Evolutionary conservation across 2,113 vertebrate species (phyloP), one percentile per base, ranked within the genome.

Genomic region (Nibea albiflora): DNA sequence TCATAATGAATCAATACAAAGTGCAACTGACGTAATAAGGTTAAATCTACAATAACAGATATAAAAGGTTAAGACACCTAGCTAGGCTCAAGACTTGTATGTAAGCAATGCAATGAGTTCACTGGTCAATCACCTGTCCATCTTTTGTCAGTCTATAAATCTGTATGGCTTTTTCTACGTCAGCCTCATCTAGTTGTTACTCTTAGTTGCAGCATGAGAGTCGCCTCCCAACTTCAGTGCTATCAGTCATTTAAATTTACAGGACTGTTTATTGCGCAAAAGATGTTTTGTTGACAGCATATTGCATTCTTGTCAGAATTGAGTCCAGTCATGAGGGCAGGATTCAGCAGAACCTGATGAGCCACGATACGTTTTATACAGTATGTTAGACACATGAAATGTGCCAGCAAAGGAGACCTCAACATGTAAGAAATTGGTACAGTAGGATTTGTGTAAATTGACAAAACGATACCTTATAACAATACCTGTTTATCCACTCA

Each of bases 401-500:
- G 26, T 11, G n/a, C 14, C 42, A 56, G 31, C 12, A 19, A 14
- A 46, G n/a, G 17, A 56, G 14, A 56, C 35, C 4, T 1, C 4
- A 50, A 5, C 20, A 7, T 49, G 3, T 26, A 31, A 65, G 16
- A 53, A 52, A 53, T 2, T 4, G 2, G 1, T 16, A 54, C 11
- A 44, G 5, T 19, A 16, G 4, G 3, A 28, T 4, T 65, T n/a
- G 3, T 26, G 31, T 6, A 56, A 62, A 54, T 73, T 0, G 12
- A 47, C 28, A 28, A 39, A 2, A 52, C 4, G 26, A 67, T 10
- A 69, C 26, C 24, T 24, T 47, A n/a, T n/a, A n/a, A n/a, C n/a
- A 63, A 31, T 66, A 16, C 1, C 2, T 1, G 6, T 85, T 11
- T 63, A 14, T 50, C 52, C 67, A 79, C 83, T 28, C 73, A 99